Evolutionary conservation across 2,113 vertebrate genomes (phyloP).

Genomic region (Rhabdomys dilectus): DNA sequence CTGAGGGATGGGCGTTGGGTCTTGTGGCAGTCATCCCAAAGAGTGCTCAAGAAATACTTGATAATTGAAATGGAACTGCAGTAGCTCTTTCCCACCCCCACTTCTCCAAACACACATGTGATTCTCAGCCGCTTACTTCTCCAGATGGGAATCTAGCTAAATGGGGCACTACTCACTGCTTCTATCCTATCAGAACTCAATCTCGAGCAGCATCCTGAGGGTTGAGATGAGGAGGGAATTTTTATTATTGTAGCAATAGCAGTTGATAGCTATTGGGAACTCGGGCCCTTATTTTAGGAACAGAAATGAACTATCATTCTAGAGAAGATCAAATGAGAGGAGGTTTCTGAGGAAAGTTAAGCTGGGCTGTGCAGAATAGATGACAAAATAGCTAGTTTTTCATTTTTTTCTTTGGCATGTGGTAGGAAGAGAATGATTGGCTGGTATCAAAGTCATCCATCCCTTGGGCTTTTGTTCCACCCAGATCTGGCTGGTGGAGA

Average conservation of each 20-base stretch:
- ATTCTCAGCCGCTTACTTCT: background rate
- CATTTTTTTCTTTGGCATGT: background rate
- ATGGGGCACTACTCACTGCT: background rate
- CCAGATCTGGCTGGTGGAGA: background rate
- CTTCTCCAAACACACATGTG: background rate
- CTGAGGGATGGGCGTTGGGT: background rate
- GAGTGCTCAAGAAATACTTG: background rate
- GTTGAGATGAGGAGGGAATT: too few relatives aligned
- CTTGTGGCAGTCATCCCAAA: background rate
- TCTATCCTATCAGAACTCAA: background rate
- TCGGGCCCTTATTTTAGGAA: background rate
- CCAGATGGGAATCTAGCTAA: background rate
- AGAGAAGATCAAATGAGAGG: background rate
- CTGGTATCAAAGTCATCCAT: background rate
- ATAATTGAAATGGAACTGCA: background rate
- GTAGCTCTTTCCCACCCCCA: background rate
- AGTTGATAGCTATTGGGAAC: background rate
- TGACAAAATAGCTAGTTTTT: background rate
- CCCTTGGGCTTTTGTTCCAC: background rate
- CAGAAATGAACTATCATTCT: background rate
- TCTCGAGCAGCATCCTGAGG: background rate
- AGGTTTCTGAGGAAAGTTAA: background rate
- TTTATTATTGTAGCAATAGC: background rate
- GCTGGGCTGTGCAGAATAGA: background rate
- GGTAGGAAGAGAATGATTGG: background rate